These are phyloP conservation scores for Ormia ochracea DNA, from an alignment of 2,888 invertebrate genomes.

Conservation along the genomic window DNA sequence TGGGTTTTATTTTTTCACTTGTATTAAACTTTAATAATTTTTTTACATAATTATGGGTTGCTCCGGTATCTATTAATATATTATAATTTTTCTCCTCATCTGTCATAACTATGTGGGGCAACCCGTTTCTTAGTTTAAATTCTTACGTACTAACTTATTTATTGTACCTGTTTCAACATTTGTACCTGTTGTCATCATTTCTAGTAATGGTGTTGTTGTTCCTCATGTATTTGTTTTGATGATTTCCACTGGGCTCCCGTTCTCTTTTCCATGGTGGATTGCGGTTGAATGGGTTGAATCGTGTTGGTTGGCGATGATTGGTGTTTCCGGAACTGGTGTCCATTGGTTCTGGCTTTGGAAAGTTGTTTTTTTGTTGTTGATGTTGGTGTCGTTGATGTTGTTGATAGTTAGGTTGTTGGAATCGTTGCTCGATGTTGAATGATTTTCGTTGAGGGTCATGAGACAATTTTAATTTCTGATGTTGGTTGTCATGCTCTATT, in stretches of 20 bases:
- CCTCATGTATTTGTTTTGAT: not conserved
- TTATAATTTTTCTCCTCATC: constrained; percentile 8
- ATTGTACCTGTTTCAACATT: constrained; percentile 4
- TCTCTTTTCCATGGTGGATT: constrained; percentile 8
- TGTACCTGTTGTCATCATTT: not conserved
- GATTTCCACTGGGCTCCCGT: not conserved
- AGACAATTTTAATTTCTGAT: no score
- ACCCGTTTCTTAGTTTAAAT: no score
- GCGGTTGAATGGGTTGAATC: no score
- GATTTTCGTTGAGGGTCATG: no score
- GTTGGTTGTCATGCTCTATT: no score
- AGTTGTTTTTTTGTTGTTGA: not conserved
- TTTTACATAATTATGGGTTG: constrained; percentile 9
- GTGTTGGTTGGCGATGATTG: not conserved
- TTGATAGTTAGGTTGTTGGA: not conserved
- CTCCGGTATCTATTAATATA: constrained; percentile 31
- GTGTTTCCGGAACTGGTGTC: not conserved
- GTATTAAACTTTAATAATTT: not conserved
- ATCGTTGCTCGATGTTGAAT: no score
- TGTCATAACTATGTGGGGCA: not conserved
- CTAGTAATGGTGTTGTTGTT: constrained; percentile 3
- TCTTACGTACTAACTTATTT: constrained; percentile 17
- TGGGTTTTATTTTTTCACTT: not conserved
- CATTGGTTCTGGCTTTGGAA: not conserved
- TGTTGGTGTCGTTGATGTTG: not conserved